These are phyloP conservation scores for Hippolais icterina DNA, from an alignment of 2,113 vertebrate genomes.

Conservation along the genomic window DNA sequence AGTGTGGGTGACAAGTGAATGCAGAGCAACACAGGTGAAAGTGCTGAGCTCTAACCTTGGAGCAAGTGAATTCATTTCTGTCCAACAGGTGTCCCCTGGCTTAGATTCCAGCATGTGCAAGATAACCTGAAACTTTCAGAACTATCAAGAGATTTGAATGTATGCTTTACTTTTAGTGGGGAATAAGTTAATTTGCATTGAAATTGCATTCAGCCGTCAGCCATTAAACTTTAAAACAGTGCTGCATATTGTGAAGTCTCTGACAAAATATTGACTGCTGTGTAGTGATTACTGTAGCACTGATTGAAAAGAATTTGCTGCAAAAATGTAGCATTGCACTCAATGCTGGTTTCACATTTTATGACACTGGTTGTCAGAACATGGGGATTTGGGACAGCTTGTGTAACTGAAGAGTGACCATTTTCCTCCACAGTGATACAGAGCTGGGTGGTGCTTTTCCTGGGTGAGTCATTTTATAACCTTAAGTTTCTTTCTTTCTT, in stretches of 20 bases:
- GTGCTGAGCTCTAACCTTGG: neutral
- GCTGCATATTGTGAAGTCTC: neutral
- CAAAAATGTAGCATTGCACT: neutral
- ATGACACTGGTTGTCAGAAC: neutral
- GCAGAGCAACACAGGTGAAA: neutral
- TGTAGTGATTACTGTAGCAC: neutral
- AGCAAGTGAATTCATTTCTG: neutral
- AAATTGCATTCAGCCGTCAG: neutral
- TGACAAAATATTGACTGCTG: neutral
- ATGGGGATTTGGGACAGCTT: neutral
- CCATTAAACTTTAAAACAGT: neutral
- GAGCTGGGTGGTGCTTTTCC: neutral
- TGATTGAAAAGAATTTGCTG: neutral
- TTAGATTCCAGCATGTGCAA: neutral
- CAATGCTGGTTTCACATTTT: neutral
- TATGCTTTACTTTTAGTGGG: neutral
- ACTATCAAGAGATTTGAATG: neutral
- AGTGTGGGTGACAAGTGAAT: neutral
- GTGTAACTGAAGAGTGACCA: neutral
- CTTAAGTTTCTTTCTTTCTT: neutral
- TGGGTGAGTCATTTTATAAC: neutral
- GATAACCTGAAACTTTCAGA: neutral
- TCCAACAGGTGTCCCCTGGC: neutral
- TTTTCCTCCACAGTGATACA: neutral
- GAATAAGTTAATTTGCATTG: neutral